These are phyloP conservation scores for Gobiocypris rarus DNA, from an alignment of 2,113 vertebrate genomes.

Conservation along the genomic window DNA sequence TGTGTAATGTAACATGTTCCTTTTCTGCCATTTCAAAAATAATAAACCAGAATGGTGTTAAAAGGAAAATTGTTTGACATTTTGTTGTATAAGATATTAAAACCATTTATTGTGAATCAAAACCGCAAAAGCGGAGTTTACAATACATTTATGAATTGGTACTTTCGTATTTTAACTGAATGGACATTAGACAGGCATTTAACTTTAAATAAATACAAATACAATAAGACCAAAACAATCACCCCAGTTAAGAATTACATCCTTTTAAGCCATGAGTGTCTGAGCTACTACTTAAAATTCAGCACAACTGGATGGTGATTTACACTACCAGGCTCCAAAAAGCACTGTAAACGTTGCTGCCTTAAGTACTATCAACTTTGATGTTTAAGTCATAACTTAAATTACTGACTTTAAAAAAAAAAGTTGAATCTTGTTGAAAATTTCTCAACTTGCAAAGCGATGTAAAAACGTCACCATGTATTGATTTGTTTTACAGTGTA, in stretches of 20 bases:
- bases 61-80: slow-evolving; percentile 16
- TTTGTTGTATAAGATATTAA: background rate
- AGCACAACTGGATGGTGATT: background rate
- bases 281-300: background rate
- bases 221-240: background rate
- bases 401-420: too few species aligned
- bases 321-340: background rate
- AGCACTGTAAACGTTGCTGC: too few species aligned
- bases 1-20: slow-evolving; percentile 60
- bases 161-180: background rate
- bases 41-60: slow-evolving; percentile 52
- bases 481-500: too few species aligned
- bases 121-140: background rate
- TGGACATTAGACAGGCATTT: background rate
- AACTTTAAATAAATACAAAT: slow-evolving; percentile 10
- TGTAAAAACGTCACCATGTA: too few species aligned
- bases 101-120: too few species aligned
- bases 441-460: too few species aligned
- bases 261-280: background rate
- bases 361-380: too few species aligned
- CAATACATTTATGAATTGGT: background rate
- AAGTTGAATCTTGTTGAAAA: too few species aligned
- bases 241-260: background rate
- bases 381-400: too few species aligned
- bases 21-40: slow-evolving; percentile 63